A percentile compares a stretch with the other conserved stretches of the same genome.
Conservation (phyloP, 2,797 vertebrate species). For the Pantherophis alleghaniensis region DNA sequence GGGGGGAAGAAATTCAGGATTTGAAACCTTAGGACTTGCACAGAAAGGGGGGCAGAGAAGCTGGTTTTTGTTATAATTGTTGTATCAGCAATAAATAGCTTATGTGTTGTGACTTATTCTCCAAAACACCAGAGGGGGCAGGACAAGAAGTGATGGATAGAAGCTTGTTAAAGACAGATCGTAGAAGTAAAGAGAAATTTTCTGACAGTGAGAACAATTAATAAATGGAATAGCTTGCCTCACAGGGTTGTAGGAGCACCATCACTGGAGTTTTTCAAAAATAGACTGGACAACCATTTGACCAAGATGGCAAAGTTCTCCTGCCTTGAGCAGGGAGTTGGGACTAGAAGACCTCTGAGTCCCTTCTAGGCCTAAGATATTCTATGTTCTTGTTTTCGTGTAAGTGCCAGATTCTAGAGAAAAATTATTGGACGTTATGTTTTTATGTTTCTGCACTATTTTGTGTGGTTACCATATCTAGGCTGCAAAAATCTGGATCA, state of each 20-base stretch:
- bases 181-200: neutral
- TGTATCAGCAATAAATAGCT: neutral
- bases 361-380: neutral
- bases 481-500: neutral
- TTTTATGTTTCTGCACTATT: neutral
- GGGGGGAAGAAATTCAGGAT: neutral
- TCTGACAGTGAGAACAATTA: neutral
- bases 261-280: neutral
- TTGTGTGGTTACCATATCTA: neutral
- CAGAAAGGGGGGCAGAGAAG: neutral
- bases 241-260: neutral
- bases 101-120: neutral
- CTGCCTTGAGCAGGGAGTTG: neutral
- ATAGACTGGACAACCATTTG: neutral
- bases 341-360: neutral
- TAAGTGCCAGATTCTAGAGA: neutral
- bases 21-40: neutral
- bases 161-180: neutral
- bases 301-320: neutral
- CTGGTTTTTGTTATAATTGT: neutral
- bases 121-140: neutral
- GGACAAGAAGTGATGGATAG: neutral
- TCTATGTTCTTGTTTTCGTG: neutral
- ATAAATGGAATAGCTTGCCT: neutral
- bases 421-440: neutral